A percentile compares a stretch with the other conserved stretches of the same genome.
phyloP scores from a whole-genome alignment of 1,140 invertebrate genomes.

The Calephelis nemesis region DNA sequence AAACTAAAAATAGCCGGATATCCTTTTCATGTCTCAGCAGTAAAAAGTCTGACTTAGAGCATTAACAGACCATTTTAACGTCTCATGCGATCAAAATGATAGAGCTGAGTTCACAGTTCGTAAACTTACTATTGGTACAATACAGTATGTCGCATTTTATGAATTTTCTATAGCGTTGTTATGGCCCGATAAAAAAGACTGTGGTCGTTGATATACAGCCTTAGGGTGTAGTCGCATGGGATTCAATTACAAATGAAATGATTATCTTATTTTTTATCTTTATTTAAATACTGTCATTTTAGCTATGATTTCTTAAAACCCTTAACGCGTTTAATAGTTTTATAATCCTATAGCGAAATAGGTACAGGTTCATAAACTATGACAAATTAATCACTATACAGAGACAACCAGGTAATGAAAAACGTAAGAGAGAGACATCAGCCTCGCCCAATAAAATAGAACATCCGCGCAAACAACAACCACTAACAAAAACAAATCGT shows the following conservation, averaged over 20 bases:
- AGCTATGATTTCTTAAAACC: too few relatives aligned
- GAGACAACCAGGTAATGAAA: constrained; percentile 26
- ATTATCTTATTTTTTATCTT: too few relatives aligned
- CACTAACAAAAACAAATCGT: constrained; percentile 26
- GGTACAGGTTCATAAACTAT: constrained; percentile 37
- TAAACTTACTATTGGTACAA: constrained; percentile 8
- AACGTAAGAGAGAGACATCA: constrained; percentile 30
- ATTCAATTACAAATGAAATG: too few relatives aligned
- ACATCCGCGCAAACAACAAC: constrained; percentile 31
- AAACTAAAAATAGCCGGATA: background rate
- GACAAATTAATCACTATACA: constrained; percentile 38
- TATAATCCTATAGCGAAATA: too few relatives aligned
- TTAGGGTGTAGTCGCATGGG: too few relatives aligned
- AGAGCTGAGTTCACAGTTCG: background rate
- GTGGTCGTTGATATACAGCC: too few relatives aligned
- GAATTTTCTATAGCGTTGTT: constrained; percentile 7
- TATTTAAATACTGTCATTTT: too few relatives aligned
- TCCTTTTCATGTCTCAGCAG: background rate
- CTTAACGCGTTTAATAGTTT: too few relatives aligned
- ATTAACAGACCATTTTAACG: constrained; percentile 9
- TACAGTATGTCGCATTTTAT: constrained; percentile 3
- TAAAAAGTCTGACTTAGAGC: background rate
- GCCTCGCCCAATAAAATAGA: constrained; percentile 27
- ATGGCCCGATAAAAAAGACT: background rate
- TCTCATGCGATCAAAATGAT: constrained; percentile 12